Evolutionary conservation across 1,140 invertebrate genomes (phyloP).

Genomic region (Heliconius melpomene): DNA sequence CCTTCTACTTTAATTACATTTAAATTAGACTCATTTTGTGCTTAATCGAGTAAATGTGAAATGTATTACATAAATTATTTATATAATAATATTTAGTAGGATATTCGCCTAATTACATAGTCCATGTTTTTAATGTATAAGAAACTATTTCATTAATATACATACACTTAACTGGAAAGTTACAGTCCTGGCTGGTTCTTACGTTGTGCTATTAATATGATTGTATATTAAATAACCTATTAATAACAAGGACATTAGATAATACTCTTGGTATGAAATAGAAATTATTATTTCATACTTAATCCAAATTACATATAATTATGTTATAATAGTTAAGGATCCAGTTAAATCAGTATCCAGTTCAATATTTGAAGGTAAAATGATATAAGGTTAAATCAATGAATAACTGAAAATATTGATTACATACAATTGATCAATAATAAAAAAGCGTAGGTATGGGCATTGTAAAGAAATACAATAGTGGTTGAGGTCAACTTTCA

Average conservation of each 20-base stretch:
- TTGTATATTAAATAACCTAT: constrained; percentile 20
- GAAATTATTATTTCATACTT: background rate
- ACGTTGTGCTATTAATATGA: constrained; percentile 4
- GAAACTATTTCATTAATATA: constrained; percentile 7
- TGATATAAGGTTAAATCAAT: background rate
- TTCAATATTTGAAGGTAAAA: too few species aligned
- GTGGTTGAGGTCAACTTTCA: constrained; percentile 59
- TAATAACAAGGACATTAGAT: constrained; percentile 17
- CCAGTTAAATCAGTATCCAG: background rate
- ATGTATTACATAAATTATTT: constrained; percentile 10
- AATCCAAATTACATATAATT: background rate
- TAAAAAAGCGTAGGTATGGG: constrained; percentile 32
- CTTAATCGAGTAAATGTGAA: background rate
- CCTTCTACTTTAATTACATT: constrained; percentile 25
- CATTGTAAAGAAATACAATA: constrained; percentile 49
- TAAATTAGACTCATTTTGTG: constrained; percentile 20
- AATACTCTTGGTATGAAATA: background rate
- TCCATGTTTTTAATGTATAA: constrained; percentile 4
- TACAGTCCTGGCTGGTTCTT: background rate
- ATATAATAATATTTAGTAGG: constrained; percentile 1
- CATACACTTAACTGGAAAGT: constrained; percentile 2
- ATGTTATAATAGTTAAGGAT: background rate
- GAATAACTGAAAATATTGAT: background rate
- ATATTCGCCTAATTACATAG: background rate
- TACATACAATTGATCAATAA: constrained; percentile 23